Evolutionary conservation across 1,140 invertebrate species (phyloP).

Genomic region (Vollenhovia emeryi): DNA sequence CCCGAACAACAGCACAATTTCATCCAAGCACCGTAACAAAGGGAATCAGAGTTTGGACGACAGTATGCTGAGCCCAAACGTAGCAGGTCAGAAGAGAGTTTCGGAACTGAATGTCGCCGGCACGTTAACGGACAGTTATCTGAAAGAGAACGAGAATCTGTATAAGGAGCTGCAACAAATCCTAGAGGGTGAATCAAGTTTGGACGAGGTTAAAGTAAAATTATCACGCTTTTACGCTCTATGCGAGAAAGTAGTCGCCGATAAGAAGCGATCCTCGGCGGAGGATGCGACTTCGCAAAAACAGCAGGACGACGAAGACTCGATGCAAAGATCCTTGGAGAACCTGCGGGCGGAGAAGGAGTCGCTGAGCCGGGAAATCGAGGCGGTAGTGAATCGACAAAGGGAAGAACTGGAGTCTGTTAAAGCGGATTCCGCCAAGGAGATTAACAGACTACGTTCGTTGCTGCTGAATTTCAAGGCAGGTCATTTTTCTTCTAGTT

Average conservation of each 20-base stretch:
- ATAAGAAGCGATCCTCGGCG: slow-evolving; percentile 60
- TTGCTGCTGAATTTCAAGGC: slow-evolving; percentile 79
- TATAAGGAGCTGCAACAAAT: slow-evolving; percentile 59
- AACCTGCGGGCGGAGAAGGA: slow-evolving; percentile 68
- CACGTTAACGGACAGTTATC: not conserved
- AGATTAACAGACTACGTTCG: slow-evolving; percentile 77
- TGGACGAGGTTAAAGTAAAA: slow-evolving; percentile 68
- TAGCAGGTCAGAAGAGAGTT: not conserved
- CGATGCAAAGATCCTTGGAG: slow-evolving; percentile 72
- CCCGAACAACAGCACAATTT: slow-evolving; percentile 34
- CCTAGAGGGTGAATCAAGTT: slow-evolving; percentile 50
- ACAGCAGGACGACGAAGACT: slow-evolving; percentile 60
- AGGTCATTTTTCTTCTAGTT: slow-evolving; percentile 55
- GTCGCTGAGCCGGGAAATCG: slow-evolving; percentile 59
- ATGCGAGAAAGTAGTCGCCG: slow-evolving; percentile 70
- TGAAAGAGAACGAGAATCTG: slow-evolving; percentile 65
- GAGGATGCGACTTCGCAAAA: slow-evolving; percentile 66
- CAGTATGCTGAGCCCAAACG: not conserved
- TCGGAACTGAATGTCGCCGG: not conserved
- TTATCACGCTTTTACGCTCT: slow-evolving; percentile 60
- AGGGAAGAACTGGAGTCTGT: slow-evolving; percentile 80
- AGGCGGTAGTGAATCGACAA: slow-evolving; percentile 70
- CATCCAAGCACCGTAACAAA: slow-evolving; percentile 11
- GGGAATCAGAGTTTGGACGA: not conserved
- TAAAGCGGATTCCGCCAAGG: slow-evolving; percentile 64